phyloP scores from a whole-genome alignment of 2,797 vertebrate species.

The Liparis tanakae region DNA sequence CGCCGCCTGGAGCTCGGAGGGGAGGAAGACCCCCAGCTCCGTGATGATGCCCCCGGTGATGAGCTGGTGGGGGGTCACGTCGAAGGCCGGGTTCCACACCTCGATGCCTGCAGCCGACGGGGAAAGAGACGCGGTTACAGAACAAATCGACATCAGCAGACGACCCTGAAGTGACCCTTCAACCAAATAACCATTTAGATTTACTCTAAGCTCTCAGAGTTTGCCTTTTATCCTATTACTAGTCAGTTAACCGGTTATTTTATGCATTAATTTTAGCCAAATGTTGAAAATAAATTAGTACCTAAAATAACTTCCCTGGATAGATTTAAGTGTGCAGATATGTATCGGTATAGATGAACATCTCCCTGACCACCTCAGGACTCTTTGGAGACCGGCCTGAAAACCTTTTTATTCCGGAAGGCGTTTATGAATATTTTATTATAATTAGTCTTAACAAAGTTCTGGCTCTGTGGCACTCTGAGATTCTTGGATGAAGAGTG shows the following conservation, averaged over 20 bases:
- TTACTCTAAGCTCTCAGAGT: not conserved
- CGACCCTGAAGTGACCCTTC: not conserved
- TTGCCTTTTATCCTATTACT: not conserved
- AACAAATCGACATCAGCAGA: not conserved
- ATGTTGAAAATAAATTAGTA: no score
- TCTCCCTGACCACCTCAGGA: no score
- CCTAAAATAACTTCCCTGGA: no score
- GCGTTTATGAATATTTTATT: no score
- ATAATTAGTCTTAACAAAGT: no score
- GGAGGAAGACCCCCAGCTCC: slow-evolving; percentile 90
- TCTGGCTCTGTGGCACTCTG: no score
- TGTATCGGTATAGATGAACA: no score
- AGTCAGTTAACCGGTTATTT: not conserved
- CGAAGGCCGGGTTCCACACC: slow-evolving; percentile 95
- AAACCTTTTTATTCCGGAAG: no score
- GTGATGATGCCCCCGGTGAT: slow-evolving; percentile 95
- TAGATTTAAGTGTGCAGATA: no score
- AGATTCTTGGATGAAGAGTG: no score
- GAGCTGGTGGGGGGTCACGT: slow-evolving; percentile 93
- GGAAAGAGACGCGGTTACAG: not conserved
- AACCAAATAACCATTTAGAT: not conserved
- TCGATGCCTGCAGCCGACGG: slow-evolving; percentile 82
- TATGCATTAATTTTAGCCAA: not conserved
- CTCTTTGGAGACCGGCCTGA: no score
- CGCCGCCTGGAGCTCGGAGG: slow-evolving; percentile 87